Percentiles rank a stretch among this genome's conserved stretches.
Evolutionary conservation across 2,113 vertebrate genomes (phyloP).

Genomic region (Tretioscincus oriximinensis): DNA sequence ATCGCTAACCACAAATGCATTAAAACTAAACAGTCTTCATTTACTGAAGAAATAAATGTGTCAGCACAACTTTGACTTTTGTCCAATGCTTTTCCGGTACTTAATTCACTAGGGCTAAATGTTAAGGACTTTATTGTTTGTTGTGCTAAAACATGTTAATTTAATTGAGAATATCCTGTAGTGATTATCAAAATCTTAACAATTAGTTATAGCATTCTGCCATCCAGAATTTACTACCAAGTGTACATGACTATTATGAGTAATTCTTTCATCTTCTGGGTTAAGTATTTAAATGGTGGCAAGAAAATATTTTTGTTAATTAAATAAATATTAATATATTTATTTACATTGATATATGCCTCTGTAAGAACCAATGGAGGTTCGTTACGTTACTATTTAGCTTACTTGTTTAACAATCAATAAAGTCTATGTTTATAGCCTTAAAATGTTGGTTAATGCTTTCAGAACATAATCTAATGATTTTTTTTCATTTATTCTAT

Average conservation of each 20-base stretch:
- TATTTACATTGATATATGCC: conserved; percentile 18
- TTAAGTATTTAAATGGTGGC: conserved; percentile 43
- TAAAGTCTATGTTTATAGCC: conserved; percentile 34
- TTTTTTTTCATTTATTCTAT: conserved; percentile 42
- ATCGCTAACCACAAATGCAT: conserved; percentile 82
- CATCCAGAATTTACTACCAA: conserved; percentile 45
- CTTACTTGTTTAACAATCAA: conserved; percentile 27
- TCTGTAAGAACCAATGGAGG: background rate
- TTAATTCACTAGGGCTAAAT: conserved; percentile 74
- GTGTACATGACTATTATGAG: conserved; percentile 30
- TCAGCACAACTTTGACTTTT: conserved; percentile 79
- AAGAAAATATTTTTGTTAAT: conserved; percentile 31
- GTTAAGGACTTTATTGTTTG: conserved; percentile 80
- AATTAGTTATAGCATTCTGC: conserved; percentile 67
- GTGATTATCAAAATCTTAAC: conserved; percentile 68
- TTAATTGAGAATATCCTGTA: conserved; percentile 72
- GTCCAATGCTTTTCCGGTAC: conserved; percentile 76
- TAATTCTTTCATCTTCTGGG: conserved; percentile 56
- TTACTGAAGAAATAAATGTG: conserved; percentile 79
- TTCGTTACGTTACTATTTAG: conserved; percentile 6
- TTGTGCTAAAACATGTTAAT: conserved; percentile 71
- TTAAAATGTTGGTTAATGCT: conserved; percentile 42
- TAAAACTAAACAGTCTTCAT: conserved; percentile 83
- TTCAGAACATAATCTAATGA: conserved; percentile 34
- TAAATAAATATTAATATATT: background rate